These are phyloP conservation scores for Norana najaformis DNA, from an alignment of 2,888 invertebrate genomes.

Conservation along the genomic window DNA sequence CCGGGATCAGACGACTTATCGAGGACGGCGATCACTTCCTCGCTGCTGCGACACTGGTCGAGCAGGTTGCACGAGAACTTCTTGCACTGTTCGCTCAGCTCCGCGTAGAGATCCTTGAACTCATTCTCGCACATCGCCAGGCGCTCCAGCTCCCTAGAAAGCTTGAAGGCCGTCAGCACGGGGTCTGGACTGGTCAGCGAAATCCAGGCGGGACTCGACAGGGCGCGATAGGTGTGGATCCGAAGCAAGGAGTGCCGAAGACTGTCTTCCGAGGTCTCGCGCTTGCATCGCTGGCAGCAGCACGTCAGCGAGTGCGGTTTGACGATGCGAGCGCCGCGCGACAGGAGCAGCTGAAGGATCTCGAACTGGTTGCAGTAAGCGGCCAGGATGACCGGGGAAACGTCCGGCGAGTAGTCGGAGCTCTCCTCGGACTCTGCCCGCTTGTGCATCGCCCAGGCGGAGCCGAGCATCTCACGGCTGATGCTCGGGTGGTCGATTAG, in stretches of 20 bases:
- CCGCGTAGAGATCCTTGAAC: constrained; percentile 54
- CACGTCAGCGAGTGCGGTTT: constrained; percentile 65
- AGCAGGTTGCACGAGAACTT: constrained; percentile 63
- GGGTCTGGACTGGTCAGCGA: constrained; percentile 71
- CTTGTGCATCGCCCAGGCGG: too few species aligned
- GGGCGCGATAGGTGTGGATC: constrained; percentile 68
- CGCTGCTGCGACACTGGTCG: constrained; percentile 66
- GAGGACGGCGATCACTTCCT: constrained; percentile 66
- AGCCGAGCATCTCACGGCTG: too few species aligned
- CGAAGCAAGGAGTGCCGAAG: constrained; percentile 66
- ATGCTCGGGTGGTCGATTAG: neutral
- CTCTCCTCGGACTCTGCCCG: neutral
- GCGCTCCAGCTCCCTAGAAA: constrained; percentile 66
- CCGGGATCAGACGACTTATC: constrained; percentile 36
- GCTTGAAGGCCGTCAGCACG: constrained; percentile 68
- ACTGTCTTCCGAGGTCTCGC: too few species aligned
- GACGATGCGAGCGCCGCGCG: constrained; percentile 35
- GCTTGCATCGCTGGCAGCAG: too few species aligned
- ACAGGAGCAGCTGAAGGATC: constrained; percentile 36
- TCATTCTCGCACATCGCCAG: constrained; percentile 68
- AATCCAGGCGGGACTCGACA: constrained; percentile 71
- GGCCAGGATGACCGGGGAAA: constrained; percentile 42
- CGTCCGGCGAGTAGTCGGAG: constrained; percentile 48
- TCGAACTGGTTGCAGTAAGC: constrained; percentile 37
- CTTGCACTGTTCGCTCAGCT: neutral